Base-by-base conservation (phyloP, 2,113 vertebrate genomes). In the Campylorhamphus procurvoides region DNA sequence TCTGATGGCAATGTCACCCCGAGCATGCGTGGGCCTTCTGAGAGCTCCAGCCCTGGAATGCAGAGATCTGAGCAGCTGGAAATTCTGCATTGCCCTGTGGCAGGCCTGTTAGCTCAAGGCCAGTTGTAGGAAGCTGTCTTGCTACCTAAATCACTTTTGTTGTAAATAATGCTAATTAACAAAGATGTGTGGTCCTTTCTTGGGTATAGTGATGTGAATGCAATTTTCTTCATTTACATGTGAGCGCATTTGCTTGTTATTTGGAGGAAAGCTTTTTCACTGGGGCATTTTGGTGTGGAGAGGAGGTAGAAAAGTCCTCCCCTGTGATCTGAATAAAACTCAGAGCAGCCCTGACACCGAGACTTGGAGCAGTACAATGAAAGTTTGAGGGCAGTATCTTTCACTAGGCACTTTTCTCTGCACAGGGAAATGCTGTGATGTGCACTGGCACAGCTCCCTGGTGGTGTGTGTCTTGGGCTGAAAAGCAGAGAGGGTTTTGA, bases 1-100 rank as follows among this genome's bases (percentile, higher is more conserved):
- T 84, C 18, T 59, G 55, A 31, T 23, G 28, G 29, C 0, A 0
- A 6, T 3, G 0, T 66, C 47, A 18, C 29, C 39, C 0, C 0
- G 17, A 58, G 23, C 15, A 18, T 10, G 12, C 64, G 9, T 13
- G 49, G 46, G 15, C 24, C 8, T 40, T 15, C 60, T 68, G 27
- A 28, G 24, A 12, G 9, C 10, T 67, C 33, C 66, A 79, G 56
- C 64, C 35, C n/a, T n/a, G 56, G 58, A 81, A 46, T 5, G 14
- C 0, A 5, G 76, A 63, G 35, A 20, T 60, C 49, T 1, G 3
- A 78, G n/a, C 13, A 49, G 12, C 10, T 40, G 19, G 22, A 56
- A 37, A 33, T 39, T 93, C 86, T 68, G 35, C 35, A 6, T 6
- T 60, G 62, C 49, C 37, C 62, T 49, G 18, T 37, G 44, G 18